A percentile compares a stretch with the other conserved stretches of the same genome.
Evolutionary conservation across 2,888 invertebrate genomes (phyloP).

Genomic region (Tinea trinotella): DNA sequence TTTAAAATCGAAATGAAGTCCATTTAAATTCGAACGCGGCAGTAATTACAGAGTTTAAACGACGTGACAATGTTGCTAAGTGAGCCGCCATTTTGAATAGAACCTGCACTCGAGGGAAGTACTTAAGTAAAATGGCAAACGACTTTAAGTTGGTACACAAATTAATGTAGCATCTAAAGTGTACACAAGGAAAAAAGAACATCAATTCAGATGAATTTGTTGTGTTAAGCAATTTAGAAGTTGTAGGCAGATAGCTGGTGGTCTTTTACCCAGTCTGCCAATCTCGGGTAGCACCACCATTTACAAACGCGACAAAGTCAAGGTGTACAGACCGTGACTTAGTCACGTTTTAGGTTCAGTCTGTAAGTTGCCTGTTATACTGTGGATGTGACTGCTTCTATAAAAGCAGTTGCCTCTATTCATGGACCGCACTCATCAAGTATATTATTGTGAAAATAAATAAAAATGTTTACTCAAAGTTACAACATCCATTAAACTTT

Average conservation of each 20-base stretch:
- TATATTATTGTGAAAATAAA: not conserved
- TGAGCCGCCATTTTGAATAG: constrained; percentile 19
- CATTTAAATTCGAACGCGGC: constrained; percentile 58
- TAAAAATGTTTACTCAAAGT: constrained; percentile 1
- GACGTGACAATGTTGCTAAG: constrained; percentile 51
- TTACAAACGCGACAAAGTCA: no score
- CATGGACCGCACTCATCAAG: no score
- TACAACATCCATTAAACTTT: constrained; percentile 6
- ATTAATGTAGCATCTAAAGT: not conserved
- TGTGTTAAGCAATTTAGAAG: no score
- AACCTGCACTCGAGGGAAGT: constrained; percentile 33
- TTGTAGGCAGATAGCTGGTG: no score
- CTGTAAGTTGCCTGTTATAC: no score
- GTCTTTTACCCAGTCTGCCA: no score
- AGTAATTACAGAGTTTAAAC: constrained; percentile 68
- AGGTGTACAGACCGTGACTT: no score
- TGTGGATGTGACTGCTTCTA: no score
- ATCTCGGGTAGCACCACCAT: no score
- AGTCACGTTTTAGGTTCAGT: no score
- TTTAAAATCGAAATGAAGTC: constrained; percentile 69
- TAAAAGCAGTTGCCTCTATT: no score
- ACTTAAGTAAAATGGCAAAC: constrained; percentile 39
- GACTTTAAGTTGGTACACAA: not conserved
- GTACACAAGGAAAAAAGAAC: not conserved
- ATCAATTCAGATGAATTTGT: not conserved